Evolutionary conservation across 2,797 vertebrate genomes (phyloP).

Genomic region (Pantherophis vulpinus): DNA sequence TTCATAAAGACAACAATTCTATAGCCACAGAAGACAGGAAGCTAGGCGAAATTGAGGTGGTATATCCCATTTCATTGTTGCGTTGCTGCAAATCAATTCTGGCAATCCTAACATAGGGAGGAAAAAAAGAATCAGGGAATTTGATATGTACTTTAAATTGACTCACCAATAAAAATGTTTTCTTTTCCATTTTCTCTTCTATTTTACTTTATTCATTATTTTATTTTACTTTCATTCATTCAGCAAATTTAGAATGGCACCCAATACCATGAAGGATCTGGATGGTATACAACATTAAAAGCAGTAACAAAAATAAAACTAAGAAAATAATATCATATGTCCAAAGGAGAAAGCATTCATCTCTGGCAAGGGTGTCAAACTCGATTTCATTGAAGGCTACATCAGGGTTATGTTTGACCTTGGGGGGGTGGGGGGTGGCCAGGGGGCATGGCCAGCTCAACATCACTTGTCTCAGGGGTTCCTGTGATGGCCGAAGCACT

Average conservation of each 20-base stretch:
- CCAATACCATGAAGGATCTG: not conserved
- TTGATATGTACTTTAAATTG: not conserved
- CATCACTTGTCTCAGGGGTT: too few species aligned
- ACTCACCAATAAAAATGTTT: not conserved
- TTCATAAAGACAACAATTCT: not conserved
- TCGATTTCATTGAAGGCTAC: too few species aligned
- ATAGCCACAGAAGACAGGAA: not conserved
- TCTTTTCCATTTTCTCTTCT: not conserved
- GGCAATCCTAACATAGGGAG: not conserved
- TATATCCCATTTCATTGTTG: not conserved
- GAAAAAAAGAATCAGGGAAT: not conserved
- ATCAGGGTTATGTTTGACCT: too few species aligned
- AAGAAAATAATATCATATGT: not conserved
- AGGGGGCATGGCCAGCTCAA: too few species aligned
- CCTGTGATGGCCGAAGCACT: accelerated
- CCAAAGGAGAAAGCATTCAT: not conserved
- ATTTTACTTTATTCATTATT: not conserved
- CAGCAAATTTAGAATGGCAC: not conserved
- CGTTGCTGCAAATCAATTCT: not conserved
- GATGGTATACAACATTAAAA: not conserved
- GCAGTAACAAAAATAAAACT: not conserved
- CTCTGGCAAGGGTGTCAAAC: not conserved
- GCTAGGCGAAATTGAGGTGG: not conserved
- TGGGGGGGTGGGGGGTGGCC: too few species aligned
- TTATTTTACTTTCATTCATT: not conserved